phyloP scores from a whole-genome alignment of 1,140 invertebrate species.

The Procambarus virginalis region DNA sequence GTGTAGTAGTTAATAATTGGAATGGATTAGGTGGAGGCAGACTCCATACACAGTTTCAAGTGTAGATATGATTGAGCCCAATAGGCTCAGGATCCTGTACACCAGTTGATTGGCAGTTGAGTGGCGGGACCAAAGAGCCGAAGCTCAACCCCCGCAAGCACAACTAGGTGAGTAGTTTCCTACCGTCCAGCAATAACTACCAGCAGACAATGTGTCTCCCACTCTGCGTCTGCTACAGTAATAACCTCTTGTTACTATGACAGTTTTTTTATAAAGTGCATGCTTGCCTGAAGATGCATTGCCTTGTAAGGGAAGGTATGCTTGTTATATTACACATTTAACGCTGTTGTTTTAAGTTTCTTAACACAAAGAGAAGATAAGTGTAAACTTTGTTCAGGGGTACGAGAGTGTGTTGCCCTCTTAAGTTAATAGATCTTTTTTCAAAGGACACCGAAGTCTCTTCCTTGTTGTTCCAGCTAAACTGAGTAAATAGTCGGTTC shows the following conservation, averaged over 20 bases:
- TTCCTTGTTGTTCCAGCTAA: background rate
- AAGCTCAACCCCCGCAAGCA: too few relatives aligned
- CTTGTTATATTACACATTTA: background rate
- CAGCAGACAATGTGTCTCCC: background rate
- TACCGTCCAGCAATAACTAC: too few relatives aligned
- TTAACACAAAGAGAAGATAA: background rate
- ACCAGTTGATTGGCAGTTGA: too few relatives aligned
- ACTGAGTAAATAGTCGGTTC: background rate
- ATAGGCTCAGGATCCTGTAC: too few relatives aligned
- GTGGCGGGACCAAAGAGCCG: too few relatives aligned
- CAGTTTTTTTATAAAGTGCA: background rate
- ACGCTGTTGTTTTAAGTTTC: background rate
- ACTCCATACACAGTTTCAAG: too few relatives aligned
- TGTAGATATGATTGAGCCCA: too few relatives aligned
- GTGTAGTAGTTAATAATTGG: too few relatives aligned
- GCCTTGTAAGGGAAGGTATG: background rate
- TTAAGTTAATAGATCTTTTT: background rate
- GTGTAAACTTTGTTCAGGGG: constrained; percentile 6
- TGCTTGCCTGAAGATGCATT: background rate
- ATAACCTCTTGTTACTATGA: background rate
- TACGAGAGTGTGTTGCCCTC: background rate
- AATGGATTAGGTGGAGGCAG: too few relatives aligned
- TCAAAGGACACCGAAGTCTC: constrained; percentile 6
- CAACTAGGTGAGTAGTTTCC: too few relatives aligned
- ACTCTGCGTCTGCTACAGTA: background rate